Conservation (phyloP, 2,113 vertebrate genomes). For the Gymnorhina tibicen region DNA sequence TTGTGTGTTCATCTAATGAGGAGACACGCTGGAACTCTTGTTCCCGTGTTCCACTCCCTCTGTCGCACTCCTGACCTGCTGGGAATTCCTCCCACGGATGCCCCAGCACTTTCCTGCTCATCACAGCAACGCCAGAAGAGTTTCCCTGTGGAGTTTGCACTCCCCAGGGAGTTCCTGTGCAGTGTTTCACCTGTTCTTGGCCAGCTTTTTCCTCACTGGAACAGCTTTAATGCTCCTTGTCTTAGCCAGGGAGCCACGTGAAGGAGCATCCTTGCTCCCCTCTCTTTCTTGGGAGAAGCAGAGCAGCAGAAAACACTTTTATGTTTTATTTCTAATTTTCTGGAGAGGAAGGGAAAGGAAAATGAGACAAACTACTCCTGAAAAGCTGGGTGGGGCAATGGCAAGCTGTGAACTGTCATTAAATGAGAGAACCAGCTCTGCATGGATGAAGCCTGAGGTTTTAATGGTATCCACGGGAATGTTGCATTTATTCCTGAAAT, state of each 20-base stretch:
- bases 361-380: not conserved
- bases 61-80: not conserved
- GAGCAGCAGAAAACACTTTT: not conserved
- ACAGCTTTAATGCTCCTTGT: not conserved
- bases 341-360: not conserved
- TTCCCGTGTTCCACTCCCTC: not conserved
- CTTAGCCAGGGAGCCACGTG: not conserved
- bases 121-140: not conserved
- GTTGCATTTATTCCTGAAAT: not conserved
- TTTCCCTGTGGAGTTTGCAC: not conserved
- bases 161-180: not conserved
- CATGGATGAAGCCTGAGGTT: not conserved
- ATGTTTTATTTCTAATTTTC: not conserved
- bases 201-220: not conserved
- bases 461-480: not conserved
- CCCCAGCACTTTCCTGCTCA: not conserved
- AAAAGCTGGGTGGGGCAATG: not conserved
- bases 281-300: not conserved
- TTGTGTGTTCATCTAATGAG: not conserved
- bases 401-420: not conserved
- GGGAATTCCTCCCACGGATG: not conserved
- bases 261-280: not conserved
- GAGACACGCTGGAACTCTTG: not conserved
- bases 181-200: not conserved
- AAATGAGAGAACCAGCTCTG: not conserved